Base-by-base conservation (phyloP, 2,113 vertebrate species). In the Oxyruncus cristatus region DNA sequence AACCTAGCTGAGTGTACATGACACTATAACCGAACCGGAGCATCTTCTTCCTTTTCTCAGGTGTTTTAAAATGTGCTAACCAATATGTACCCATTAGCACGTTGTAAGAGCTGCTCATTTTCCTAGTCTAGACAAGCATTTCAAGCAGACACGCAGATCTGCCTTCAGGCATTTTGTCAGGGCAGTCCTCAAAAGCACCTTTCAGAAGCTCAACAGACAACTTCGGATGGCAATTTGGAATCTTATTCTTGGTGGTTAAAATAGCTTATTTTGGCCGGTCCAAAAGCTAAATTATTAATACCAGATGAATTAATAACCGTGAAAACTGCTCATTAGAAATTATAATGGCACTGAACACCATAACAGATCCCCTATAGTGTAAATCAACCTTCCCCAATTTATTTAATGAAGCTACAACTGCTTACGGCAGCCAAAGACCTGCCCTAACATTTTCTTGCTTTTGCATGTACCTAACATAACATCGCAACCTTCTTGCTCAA, bases 111-210 rank as follows among this genome's bases (percentile, higher is more conserved):
- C 82, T 92, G 82, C 73, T 97, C 86, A 26, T 95, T 95, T 95
- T 91, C 94, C 80, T 37, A 65, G 95, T 96, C 95, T 97, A 96
- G 95, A 96, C 93, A 83, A 91, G 72, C 42, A 58, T 91, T 94
- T 95, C 88, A 84, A 92, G 83, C 75, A 93, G 94, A 88, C 82
- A 33, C 6, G 47, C 37, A 58, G 76, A 92, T 89, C 95, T 85
- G 86, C 94, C 96, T 95, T 67, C 91, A 81, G 94, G 91, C 95
- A 30, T 72, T 93, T 91, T 84, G 65, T 94, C 93, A 87, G 52
- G 61, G 44, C 84, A 92, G 74, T 77, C 75, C 88, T 95, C 90
- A 94, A 88, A 94, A 95, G 72, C 68, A 95, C 88, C 30, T 83
- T 93, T 93, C 85, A 77, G 91, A 81, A 63, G 50, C 72, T 94